Conservation (phyloP, 2,888 invertebrate genomes). For the Lithophane leautieri region DNA sequence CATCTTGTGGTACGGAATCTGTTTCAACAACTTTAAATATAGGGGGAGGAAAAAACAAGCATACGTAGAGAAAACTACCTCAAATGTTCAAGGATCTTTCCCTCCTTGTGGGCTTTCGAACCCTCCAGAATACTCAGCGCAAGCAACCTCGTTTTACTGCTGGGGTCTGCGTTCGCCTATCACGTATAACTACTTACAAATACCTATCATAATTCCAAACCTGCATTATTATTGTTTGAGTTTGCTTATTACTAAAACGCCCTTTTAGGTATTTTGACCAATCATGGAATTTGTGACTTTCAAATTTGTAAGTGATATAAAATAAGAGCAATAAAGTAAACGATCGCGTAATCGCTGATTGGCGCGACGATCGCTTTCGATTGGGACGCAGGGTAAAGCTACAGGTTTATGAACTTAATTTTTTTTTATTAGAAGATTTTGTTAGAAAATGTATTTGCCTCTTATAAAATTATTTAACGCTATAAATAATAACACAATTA, state of each 20-base stretch:
- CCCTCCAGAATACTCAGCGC: slow-evolving; percentile 9
- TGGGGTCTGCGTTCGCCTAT: not conserved
- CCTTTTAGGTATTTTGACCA: slow-evolving; percentile 26
- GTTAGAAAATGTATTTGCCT: slow-evolving; percentile 14
- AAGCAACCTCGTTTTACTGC: not conserved
- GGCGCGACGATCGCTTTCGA: not conserved
- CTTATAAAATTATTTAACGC: slow-evolving; percentile 14
- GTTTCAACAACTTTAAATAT: slow-evolving; percentile 24
- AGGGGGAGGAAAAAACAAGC: not conserved
- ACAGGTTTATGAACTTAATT: not conserved
- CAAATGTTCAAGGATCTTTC: not conserved
- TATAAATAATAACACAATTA: slow-evolving; percentile 15
- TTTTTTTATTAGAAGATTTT: slow-evolving; percentile 1
- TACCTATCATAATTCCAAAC: slow-evolving; percentile 26
- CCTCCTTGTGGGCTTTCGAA: not conserved
- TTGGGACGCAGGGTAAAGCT: not conserved
- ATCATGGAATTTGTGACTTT: slow-evolving; percentile 18
- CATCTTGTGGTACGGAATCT: slow-evolving; percentile 46
- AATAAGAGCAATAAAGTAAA: not conserved
- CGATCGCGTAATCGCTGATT: not conserved
- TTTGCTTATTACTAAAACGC: slow-evolving; percentile 34
- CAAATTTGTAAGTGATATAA: not conserved
- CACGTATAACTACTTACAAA: slow-evolving; percentile 29
- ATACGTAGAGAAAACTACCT: not conserved
- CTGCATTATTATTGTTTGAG: slow-evolving; percentile 14